Percentiles rank a stretch among this genome's conserved stretches.
Conservation (phyloP, 1,140 invertebrate species). For the Macrobrachium nipponense region DNA sequence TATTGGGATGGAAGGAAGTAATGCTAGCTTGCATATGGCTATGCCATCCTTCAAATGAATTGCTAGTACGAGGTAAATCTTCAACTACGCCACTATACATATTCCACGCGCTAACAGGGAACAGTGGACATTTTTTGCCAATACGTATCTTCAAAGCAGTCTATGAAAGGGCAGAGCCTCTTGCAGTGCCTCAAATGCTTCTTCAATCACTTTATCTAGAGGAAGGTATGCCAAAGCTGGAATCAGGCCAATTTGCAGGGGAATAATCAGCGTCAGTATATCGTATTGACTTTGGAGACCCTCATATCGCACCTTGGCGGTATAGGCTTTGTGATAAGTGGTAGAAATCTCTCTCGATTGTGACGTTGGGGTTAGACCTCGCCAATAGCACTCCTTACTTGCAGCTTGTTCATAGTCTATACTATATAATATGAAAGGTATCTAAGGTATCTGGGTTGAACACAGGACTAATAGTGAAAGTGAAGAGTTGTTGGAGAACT, state of each 20-base stretch:
- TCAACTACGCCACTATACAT: constrained; percentile 14
- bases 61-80: constrained; percentile 27
- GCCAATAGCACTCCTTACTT: background rate
- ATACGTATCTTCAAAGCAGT: constrained; percentile 9
- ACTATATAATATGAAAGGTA: too few species aligned
- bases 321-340: too few species aligned
- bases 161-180: background rate
- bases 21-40: constrained; percentile 19
- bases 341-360: constrained; percentile 12
- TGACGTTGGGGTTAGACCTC: constrained; percentile 6
- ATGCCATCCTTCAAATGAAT: constrained; percentile 19
- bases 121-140: background rate
- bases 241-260: too few species aligned
- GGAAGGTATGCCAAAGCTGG: too few species aligned
- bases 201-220: too few species aligned
- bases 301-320: too few species aligned
- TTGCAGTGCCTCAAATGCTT: too few species aligned
- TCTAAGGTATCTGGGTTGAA: constrained; percentile 1
- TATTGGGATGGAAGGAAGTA: constrained; percentile 18
- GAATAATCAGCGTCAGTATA: background rate
- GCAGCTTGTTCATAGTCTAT: constrained; percentile 28
- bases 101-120: constrained; percentile 14
- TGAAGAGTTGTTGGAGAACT: too few species aligned
- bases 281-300: too few species aligned
- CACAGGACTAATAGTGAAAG: background rate